Percentiles rank a stretch among this genome's conserved stretches.
These are phyloP conservation scores for Molossus molossus DNA, from an alignment of 2,797 vertebrate species.

Conservation along the genomic window DNA sequence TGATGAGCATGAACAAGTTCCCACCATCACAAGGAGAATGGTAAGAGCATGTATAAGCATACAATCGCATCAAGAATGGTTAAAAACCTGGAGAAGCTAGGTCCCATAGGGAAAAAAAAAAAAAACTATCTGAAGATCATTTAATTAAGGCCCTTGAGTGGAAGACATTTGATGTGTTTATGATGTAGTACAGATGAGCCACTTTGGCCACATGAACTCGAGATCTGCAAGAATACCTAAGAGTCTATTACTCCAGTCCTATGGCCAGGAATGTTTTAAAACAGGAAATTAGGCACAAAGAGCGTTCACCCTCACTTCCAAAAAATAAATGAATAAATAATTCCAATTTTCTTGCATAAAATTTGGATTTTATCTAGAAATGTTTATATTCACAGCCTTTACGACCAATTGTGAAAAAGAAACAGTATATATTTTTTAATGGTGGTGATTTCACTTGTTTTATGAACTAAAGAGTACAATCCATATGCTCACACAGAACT, in stretches of 20 bases:
- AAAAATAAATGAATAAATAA: background rate
- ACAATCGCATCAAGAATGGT: background rate
- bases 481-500: background rate
- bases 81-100: background rate
- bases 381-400: constrained; percentile 61
- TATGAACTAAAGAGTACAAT: background rate
- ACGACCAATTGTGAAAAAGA: background rate
- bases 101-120: background rate
- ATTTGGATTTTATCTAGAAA: constrained; percentile 39
- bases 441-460: constrained; percentile 22
- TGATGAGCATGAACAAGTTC: background rate
- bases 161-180: background rate
- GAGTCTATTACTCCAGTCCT: background rate
- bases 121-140: background rate
- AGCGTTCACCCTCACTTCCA: background rate
- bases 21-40: background rate
- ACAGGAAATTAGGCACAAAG: constrained; percentile 9
- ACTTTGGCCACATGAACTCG: background rate
- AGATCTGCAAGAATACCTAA: constrained; percentile 43
- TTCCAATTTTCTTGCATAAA: constrained; percentile 38
- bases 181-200: background rate
- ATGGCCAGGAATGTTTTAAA: background rate
- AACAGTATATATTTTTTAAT: background rate
- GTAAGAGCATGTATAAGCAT: background rate
- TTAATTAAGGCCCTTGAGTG: background rate